Percentiles rank a stretch among this genome's conserved stretches.
Conservation (phyloP, 2,113 vertebrate species). For the Caranx melampygus region DNA sequence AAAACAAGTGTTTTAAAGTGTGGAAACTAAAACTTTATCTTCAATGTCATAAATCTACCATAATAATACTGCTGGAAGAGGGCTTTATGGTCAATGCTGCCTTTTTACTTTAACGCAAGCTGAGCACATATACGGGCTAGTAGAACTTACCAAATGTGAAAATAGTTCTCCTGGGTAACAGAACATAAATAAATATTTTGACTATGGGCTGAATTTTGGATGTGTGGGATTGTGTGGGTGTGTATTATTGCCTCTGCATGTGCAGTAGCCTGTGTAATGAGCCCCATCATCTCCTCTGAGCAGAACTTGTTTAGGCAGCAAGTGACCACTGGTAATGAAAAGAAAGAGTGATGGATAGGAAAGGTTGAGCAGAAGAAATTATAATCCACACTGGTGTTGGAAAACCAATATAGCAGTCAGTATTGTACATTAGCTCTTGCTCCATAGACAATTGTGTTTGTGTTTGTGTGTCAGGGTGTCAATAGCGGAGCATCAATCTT, state of each 20-base stretch:
- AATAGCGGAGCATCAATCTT: neutral
- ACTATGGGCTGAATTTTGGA: neutral
- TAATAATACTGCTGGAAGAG: too few species aligned
- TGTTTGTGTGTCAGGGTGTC: neutral
- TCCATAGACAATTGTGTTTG: neutral
- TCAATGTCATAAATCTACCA: too few species aligned
- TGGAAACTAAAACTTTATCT: too few species aligned
- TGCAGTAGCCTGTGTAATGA: constrained; percentile 34
- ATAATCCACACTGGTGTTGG: neutral
- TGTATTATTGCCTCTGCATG: neutral
- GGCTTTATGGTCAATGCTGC: too few species aligned
- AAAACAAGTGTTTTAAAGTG: too few species aligned
- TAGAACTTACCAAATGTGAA: neutral
- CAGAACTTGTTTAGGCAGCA: constrained; percentile 5
- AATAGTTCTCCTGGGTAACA: neutral
- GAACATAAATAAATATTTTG: neutral
- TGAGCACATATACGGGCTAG: neutral
- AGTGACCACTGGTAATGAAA: constrained; percentile 12
- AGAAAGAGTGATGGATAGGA: constrained; percentile 18
- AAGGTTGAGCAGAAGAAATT: constrained; percentile 1
- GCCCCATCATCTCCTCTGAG: neutral
- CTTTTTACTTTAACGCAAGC: too few species aligned
- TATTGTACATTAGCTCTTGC: neutral
- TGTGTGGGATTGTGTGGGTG: neutral
- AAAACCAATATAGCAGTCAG: neutral